Percentiles rank a stretch among this genome's conserved stretches.
These are phyloP conservation scores for Ceramica pisi DNA, from an alignment of 2,888 invertebrate species.

Conservation along the genomic window DNA sequence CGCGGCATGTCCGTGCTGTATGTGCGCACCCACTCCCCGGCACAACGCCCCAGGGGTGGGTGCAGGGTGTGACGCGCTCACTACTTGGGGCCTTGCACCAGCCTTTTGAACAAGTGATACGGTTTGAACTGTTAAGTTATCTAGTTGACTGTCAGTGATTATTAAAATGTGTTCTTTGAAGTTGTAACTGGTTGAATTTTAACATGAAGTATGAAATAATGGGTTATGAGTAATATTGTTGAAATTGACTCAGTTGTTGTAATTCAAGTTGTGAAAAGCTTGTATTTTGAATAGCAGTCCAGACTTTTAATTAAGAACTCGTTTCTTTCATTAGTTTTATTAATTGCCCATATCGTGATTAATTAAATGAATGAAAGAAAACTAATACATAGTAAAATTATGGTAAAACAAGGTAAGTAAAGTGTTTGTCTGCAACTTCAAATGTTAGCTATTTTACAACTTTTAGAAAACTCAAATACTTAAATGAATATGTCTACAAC, in stretches of 20 bases:
- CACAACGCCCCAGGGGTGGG: slow-evolving; percentile 17
- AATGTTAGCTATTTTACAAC: not conserved
- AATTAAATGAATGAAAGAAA: not conserved
- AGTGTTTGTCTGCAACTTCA: slow-evolving; percentile 14
- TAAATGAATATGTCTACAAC: slow-evolving; percentile 16
- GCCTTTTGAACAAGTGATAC: slow-evolving; percentile 59
- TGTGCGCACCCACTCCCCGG: not conserved
- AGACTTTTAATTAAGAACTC: not conserved
- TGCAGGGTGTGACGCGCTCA: not conserved
- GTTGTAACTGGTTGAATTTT: slow-evolving; percentile 49
- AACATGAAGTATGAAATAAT: slow-evolving; percentile 43
- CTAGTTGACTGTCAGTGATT: slow-evolving; percentile 53
- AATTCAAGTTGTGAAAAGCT: slow-evolving; percentile 2
- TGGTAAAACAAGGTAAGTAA: slow-evolving; percentile 1
- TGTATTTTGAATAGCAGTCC: slow-evolving; percentile 13
- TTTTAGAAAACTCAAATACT: slow-evolving; percentile 17
- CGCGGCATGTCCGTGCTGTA: not conserved
- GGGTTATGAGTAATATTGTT: slow-evolving; percentile 36
- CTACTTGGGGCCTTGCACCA: slow-evolving; percentile 55
- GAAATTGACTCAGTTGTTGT: slow-evolving; percentile 33
- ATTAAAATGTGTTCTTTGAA: slow-evolving; percentile 36
- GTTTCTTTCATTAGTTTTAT: not conserved
- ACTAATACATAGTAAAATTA: not conserved
- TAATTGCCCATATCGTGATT: not conserved
- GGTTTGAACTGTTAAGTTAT: slow-evolving; percentile 55